Conservation (phyloP, 2,113 vertebrate genomes). For the rat (Rattus norvegicus) region DNA sequence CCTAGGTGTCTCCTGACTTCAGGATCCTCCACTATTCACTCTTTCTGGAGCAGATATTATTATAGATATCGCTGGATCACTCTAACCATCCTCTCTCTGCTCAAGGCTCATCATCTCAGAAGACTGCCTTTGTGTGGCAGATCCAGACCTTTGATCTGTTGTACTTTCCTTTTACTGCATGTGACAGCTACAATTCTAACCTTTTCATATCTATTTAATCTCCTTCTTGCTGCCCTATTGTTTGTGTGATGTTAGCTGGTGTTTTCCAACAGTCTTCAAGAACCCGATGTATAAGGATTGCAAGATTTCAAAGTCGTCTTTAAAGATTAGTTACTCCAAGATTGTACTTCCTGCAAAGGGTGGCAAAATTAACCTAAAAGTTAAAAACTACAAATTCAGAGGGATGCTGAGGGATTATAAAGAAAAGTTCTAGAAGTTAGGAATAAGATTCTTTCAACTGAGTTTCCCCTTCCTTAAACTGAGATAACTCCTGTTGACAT, state of each 20-base stretch:
- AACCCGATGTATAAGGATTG: neutral
- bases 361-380: neutral
- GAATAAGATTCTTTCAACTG: neutral
- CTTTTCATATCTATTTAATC: neutral
- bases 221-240: neutral
- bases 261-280: neutral
- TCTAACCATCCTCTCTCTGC: neutral
- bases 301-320: neutral
- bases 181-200: neutral
- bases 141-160: neutral
- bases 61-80: neutral
- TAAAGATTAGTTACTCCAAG: neutral
- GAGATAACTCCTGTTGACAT: constrained; percentile 28
- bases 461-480: neutral
- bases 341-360: neutral
- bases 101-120: neutral
- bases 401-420: neutral
- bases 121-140: no score
- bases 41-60: neutral
- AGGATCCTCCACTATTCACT: neutral
- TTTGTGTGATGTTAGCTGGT: neutral
- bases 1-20: neutral
- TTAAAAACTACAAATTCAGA: neutral
- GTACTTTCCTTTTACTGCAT: neutral
- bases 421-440: neutral